Evolutionary conservation across 2,797 vertebrate species (phyloP).

Genomic region (Melanotaenia parkinsoni): DNA sequence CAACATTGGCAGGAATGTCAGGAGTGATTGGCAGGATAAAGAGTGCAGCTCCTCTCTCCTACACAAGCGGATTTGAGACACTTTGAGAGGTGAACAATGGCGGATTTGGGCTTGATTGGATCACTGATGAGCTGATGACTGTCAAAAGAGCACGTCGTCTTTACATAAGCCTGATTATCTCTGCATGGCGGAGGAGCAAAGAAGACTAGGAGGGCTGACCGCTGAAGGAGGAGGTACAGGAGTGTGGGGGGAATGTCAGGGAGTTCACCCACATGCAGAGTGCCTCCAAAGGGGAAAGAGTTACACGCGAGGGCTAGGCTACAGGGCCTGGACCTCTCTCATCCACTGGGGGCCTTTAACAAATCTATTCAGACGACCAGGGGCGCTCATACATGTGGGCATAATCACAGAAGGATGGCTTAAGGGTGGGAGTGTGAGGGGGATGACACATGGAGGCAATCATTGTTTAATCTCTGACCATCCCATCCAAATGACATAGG

Average conservation of each 20-base stretch:
- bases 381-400: conserved; percentile 82
- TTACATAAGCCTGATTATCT: conserved; percentile 99
- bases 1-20: conserved; percentile 99
- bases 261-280: conserved; percentile 87
- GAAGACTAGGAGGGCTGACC: conserved; percentile 59
- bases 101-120: conserved; percentile 93
- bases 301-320: conserved; percentile 87
- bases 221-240: conserved; percentile 22
- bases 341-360: conserved; percentile 91
- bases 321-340: conserved; percentile 85
- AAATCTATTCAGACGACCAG: conserved; percentile 91
- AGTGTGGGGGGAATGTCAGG: conserved; percentile 35
- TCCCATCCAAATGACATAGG: conserved; percentile 66
- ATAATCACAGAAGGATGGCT: conserved; percentile 75
- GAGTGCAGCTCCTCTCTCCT: conserved; percentile 85
- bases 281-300: conserved; percentile 87
- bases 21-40: conserved; percentile 99
- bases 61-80: conserved; percentile 97
- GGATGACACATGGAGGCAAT: conserved; percentile 67
- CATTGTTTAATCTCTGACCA: conserved; percentile 69
- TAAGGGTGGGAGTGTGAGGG: conserved; percentile 60
- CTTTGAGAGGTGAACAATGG: conserved; percentile 89
- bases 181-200: conserved; percentile 91
- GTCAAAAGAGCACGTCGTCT: conserved; percentile 99
- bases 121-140: conserved; percentile 98